Evolutionary conservation across 2,888 invertebrate species (phyloP).

Genomic region (Papilio protenor): DNA sequence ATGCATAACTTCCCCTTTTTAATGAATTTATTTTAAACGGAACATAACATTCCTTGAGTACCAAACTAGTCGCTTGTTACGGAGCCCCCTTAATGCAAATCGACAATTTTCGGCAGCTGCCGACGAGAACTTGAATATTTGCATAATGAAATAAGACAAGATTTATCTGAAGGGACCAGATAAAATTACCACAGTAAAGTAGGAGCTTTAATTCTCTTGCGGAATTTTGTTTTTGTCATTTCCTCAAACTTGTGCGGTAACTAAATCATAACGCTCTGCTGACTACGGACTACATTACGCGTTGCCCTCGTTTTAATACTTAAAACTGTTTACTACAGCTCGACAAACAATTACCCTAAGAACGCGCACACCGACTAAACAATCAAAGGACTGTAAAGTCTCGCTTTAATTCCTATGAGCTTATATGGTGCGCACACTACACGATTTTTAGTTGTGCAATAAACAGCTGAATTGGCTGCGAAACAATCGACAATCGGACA

Average conservation of each 20-base stretch:
- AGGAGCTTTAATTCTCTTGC: conserved; percentile 13
- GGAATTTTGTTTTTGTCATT: conserved; percentile 22
- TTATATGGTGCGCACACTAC: no score
- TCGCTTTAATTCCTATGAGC: no score
- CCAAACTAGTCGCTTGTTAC: conserved; percentile 29
- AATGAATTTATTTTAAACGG: background rate
- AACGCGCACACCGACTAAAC: no score
- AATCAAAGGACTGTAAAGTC: no score
- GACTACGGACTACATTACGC: background rate
- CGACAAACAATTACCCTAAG: background rate
- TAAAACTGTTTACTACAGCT: background rate
- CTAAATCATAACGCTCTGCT: conserved; percentile 14
- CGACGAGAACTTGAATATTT: conserved; percentile 28
- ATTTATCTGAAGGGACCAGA: conserved; percentile 28
- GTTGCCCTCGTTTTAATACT: background rate
- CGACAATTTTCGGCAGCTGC: conserved; percentile 36
- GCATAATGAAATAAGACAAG: conserved; percentile 39
- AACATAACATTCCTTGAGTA: conserved; percentile 10
- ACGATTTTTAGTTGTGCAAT: no score
- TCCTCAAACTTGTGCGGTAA: conserved; percentile 6
- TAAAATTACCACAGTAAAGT: conserved; percentile 26
- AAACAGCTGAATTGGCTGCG: no score
- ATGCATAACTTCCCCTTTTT: background rate
- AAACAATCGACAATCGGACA: no score
- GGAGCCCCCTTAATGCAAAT: conserved; percentile 29